These are phyloP conservation scores for Tautogolabrus adspersus DNA, from an alignment of 2,113 vertebrate genomes.

Conservation along the genomic window DNA sequence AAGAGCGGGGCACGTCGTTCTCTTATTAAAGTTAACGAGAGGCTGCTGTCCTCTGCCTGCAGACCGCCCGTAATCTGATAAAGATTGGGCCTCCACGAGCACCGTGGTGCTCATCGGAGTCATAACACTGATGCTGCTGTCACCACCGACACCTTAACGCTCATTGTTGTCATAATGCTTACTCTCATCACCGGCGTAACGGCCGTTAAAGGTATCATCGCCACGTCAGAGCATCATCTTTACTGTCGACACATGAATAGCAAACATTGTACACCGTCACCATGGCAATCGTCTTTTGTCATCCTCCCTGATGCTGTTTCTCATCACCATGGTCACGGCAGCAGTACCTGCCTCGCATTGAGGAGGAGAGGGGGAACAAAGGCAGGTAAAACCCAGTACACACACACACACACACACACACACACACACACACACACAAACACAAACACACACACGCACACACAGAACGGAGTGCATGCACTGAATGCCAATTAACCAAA, in stretches of 20 bases:
- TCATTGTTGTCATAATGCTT: slow-evolving; percentile 24
- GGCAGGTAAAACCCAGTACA: slow-evolving; percentile 36
- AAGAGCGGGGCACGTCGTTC: slow-evolving; percentile 76
- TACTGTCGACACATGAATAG: slow-evolving; percentile 19
- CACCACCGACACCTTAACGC: slow-evolving; percentile 1
- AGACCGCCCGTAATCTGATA: slow-evolving; percentile 72
- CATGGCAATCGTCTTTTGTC: slow-evolving; percentile 70
- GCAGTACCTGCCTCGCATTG: slow-evolving; percentile 38
- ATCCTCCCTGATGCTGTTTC: slow-evolving; percentile 29
- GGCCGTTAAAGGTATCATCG: slow-evolving; percentile 16
- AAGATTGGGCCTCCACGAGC: slow-evolving; percentile 28
- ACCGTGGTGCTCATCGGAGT: neutral
- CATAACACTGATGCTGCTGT: neutral
- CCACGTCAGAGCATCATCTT: slow-evolving; percentile 18
- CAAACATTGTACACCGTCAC: slow-evolving; percentile 48
- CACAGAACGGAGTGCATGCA: slow-evolving; percentile 7
- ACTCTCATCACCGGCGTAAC: slow-evolving; percentile 12
- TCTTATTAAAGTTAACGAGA: slow-evolving; percentile 82
- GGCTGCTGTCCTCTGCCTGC: slow-evolving; percentile 73
- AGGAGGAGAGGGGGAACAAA: slow-evolving; percentile 43
- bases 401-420: slow-evolving; percentile 2
- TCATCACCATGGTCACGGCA: slow-evolving; percentile 69
- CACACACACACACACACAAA: neutral
- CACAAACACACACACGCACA: neutral
- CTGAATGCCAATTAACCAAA: slow-evolving; percentile 72